A percentile compares a stretch with the other conserved stretches of the same genome.
phyloP scores from a whole-genome alignment of 2,797 vertebrate species.

The Pelobates cultripes region DNA sequence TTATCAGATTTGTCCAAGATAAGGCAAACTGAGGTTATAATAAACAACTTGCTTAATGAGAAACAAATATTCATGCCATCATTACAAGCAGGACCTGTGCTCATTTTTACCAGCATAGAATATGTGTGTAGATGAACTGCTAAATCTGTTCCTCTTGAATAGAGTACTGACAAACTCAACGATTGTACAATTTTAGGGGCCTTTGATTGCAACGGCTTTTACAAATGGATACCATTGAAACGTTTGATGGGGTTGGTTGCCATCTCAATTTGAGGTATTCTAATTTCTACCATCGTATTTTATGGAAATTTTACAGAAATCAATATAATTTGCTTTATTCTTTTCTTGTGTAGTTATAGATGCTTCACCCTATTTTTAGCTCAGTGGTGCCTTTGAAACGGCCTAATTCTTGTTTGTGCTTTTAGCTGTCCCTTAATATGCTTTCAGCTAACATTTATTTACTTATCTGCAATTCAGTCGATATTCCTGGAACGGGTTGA shows the following conservation, averaged over 20 bases:
- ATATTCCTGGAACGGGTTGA: too few relatives aligned
- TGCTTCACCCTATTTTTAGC: conserved; percentile 16
- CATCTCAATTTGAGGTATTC: conserved; percentile 96
- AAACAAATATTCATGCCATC: conserved; percentile 83
- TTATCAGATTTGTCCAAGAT: not conserved
- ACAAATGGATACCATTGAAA: conserved; percentile 99
- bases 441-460: too few relatives aligned
- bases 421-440: too few relatives aligned
- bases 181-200: conserved; percentile 98
- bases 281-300: conserved; percentile 83
- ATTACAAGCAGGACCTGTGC: conserved; percentile 71
- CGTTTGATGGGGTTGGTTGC: conserved; percentile 90
- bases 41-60: not conserved
- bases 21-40: not conserved
- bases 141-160: conserved; percentile 72
- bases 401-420: not conserved
- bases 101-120: conserved; percentile 70
- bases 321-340: conserved; percentile 42
- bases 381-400: not conserved
- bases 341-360: conserved; percentile 6
- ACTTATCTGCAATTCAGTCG: too few relatives aligned
- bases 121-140: conserved; percentile 59
- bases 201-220: conserved; percentile 99
- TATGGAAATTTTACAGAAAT: conserved; percentile 76
- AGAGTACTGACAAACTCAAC: conserved; percentile 89